Conservation (phyloP, 2,888 invertebrate species). For the Dascillus cervinus region DNA sequence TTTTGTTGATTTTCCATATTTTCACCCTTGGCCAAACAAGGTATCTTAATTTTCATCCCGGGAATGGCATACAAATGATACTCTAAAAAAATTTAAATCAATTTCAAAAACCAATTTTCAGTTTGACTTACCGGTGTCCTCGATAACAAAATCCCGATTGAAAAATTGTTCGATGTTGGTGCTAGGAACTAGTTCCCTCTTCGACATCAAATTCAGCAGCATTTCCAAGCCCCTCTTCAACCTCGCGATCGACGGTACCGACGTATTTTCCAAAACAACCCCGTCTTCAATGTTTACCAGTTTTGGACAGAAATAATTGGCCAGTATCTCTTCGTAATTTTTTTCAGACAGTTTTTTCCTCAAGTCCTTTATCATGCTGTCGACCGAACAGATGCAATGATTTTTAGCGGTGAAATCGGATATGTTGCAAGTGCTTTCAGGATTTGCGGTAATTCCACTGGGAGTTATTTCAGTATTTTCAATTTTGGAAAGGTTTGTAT, state of each 20-base stretch:
- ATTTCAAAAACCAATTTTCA: constrained; percentile 2
- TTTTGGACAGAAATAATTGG: constrained; percentile 14
- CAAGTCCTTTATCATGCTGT: constrained; percentile 23
- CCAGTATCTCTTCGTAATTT: constrained; percentile 3
- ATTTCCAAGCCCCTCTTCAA: constrained; percentile 1
- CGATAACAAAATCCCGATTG: constrained; percentile 17
- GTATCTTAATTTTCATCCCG: constrained; percentile 22
- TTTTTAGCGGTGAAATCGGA: constrained; percentile 17
- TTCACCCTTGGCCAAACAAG: constrained; percentile 17
- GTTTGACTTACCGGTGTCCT: constrained; percentile 19
- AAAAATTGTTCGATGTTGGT: constrained; percentile 15
- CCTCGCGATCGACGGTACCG: constrained; percentile 11
- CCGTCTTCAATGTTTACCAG: constrained; percentile 13
- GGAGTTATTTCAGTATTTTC: constrained; percentile 6
- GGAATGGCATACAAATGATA: constrained; percentile 22
- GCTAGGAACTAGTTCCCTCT: constrained; percentile 10
- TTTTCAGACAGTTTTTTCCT: constrained; percentile 13
- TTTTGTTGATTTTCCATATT: constrained; percentile 12
- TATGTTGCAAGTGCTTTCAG: constrained; percentile 13
- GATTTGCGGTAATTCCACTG: constrained; percentile 17
- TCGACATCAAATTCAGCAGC: background rate
- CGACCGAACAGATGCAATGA: constrained; percentile 25
- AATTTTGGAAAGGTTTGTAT: background rate
- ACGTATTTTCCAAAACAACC: constrained; percentile 13
- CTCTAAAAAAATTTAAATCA: constrained; percentile 14